These are phyloP conservation scores for Lacerta viridis DNA, from an alignment of 2,797 vertebrate genomes.

Conservation along the genomic window DNA sequence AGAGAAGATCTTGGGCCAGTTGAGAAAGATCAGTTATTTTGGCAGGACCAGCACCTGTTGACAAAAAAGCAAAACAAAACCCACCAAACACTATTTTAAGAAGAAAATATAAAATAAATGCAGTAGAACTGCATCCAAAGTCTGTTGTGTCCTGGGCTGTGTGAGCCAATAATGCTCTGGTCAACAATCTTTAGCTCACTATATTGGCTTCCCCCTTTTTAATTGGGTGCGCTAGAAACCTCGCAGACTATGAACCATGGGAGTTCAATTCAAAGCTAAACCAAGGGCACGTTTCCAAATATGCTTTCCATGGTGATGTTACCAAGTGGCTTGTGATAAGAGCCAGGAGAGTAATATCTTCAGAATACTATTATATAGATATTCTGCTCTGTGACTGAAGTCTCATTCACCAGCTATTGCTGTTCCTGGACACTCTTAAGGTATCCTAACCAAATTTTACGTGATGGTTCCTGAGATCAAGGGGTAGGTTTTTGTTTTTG, in stretches of 20 bases:
- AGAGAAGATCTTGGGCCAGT: neutral
- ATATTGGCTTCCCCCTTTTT: neutral
- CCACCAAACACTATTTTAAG: neutral
- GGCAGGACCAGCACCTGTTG: neutral
- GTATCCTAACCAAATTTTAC: too few relatives aligned
- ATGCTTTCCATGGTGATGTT: neutral
- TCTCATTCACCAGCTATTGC: neutral
- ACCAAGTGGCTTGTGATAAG: neutral
- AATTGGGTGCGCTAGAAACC: neutral
- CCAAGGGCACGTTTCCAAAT: neutral
- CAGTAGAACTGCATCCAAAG: neutral
- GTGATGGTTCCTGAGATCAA: too few relatives aligned
- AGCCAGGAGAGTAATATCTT: neutral
- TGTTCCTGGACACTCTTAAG: too few relatives aligned
- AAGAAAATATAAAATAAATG: neutral
- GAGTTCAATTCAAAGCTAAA: neutral
- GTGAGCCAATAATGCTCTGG: neutral
- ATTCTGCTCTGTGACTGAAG: too few relatives aligned
- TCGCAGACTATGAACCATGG: neutral
- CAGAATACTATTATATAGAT: neutral
- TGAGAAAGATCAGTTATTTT: slow-evolving; percentile 1
- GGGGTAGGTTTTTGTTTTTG: too few relatives aligned
- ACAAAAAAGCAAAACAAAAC: neutral
- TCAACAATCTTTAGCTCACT: neutral
- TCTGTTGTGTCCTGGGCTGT: neutral